phyloP scores from a whole-genome alignment of 2,797 vertebrate species.

The Pachyuromys duprasi region DNA sequence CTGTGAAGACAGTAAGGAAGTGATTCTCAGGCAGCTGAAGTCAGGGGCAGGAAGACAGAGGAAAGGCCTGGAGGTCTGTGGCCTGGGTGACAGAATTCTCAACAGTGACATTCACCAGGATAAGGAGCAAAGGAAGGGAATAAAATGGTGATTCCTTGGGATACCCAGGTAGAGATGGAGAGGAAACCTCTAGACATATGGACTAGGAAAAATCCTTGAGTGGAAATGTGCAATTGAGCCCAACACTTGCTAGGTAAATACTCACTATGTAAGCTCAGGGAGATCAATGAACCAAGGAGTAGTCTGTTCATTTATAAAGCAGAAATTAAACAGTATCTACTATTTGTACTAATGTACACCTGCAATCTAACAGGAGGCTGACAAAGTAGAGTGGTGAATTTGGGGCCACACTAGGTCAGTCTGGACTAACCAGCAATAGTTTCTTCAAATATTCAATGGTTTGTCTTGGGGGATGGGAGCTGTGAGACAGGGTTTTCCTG shows the following conservation, averaged over 20 bases:
- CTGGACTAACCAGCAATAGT: neutral
- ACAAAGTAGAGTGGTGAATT: neutral
- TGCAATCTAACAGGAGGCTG: neutral
- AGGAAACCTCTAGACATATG: neutral
- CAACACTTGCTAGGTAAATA: neutral
- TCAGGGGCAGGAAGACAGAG: neutral
- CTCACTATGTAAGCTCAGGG: neutral
- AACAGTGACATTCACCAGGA: neutral
- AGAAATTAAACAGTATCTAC: neutral
- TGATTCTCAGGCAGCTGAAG: neutral
- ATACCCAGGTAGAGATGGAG: neutral
- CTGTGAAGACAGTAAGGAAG: neutral
- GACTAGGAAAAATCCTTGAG: neutral
- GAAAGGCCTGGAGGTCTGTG: neutral
- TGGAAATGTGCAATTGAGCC: neutral
- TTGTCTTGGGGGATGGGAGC: neutral
- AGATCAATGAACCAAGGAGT: neutral
- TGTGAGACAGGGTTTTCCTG: neutral
- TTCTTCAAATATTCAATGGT: neutral
- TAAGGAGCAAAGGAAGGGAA: accelerated
- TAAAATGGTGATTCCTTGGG: neutral
- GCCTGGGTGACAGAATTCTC: neutral
- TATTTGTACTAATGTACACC: too few relatives aligned
- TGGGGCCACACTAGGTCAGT: neutral
- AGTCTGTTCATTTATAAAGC: neutral